These are phyloP conservation scores for Bolborhynchus lineola DNA, from an alignment of 2,113 vertebrate genomes.

Conservation along the genomic window DNA sequence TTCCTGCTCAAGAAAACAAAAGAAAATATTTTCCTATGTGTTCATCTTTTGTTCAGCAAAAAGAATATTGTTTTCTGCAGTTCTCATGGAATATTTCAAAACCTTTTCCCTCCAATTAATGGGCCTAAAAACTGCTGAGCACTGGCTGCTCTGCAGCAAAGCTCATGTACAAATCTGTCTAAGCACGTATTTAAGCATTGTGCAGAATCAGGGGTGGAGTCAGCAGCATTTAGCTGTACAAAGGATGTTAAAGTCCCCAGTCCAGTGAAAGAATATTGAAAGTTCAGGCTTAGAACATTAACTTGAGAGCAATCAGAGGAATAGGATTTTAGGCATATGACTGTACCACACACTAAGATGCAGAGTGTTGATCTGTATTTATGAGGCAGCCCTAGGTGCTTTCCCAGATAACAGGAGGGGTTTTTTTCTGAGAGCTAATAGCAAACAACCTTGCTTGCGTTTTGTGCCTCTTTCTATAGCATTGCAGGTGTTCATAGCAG, in stretches of 20 bases:
- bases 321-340: rapidly evolving
- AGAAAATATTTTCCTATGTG: not conserved
- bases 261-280: not conserved
- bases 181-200: not conserved
- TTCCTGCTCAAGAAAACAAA: not conserved
- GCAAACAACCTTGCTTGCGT: not conserved
- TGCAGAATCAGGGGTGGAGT: not conserved
- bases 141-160: not conserved
- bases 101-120: not conserved
- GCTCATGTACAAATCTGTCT: not conserved
- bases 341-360: not conserved
- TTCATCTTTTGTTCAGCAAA: not conserved
- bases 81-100: not conserved
- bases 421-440: not conserved
- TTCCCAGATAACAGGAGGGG: not conserved
- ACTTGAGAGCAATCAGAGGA: not conserved
- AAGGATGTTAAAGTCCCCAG: not conserved
- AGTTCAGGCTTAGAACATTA: not conserved
- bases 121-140: not conserved
- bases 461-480: not conserved
- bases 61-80: not conserved
- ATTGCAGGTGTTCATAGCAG: not conserved
- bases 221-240: not conserved
- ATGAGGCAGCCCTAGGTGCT: not conserved
- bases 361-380: not conserved